These are phyloP conservation scores for Mus caroli DNA, from an alignment of 2,797 vertebrate genomes.

Conservation along the genomic window DNA sequence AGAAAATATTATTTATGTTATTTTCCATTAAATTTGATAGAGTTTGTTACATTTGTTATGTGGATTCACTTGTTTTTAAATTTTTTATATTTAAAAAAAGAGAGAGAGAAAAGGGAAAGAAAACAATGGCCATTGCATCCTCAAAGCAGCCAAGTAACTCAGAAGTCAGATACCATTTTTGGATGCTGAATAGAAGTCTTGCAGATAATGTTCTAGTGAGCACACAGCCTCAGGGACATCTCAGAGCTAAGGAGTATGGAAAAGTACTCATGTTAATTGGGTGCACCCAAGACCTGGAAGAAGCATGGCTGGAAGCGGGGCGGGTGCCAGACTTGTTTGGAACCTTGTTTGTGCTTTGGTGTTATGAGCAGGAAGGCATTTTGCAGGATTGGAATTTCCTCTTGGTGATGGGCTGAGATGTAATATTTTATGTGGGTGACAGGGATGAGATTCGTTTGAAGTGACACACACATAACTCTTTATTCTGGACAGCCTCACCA, in stretches of 20 bases:
- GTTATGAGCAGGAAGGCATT: conserved; percentile 58
- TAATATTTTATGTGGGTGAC: conserved; percentile 56
- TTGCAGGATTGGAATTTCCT: conserved; percentile 72
- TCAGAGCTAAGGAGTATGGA: neutral
- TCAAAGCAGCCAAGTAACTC: neutral
- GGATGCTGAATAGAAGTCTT: neutral
- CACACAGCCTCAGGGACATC: neutral
- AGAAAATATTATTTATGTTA: no score
- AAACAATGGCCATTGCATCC: neutral
- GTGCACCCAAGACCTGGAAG: rapidly evolving
- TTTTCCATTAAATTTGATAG: no score
- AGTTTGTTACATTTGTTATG: no score
- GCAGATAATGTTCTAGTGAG: neutral
- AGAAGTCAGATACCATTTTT: neutral
- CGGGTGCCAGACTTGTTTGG: neutral
- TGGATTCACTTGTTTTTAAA: no score
- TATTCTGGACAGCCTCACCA: neutral
- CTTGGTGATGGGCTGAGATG: conserved; percentile 1
- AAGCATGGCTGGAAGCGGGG: neutral
- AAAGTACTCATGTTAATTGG: neutral
- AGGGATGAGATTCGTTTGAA: conserved; percentile 34
- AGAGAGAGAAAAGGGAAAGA: neutral
- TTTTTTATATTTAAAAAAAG: no score
- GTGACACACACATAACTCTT: conserved; percentile 35
- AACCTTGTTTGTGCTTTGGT: neutral